Evolutionary conservation across 53 echinoderm and acorn worm species (phyloP).

Genomic region (Stichopus horrens): DNA sequence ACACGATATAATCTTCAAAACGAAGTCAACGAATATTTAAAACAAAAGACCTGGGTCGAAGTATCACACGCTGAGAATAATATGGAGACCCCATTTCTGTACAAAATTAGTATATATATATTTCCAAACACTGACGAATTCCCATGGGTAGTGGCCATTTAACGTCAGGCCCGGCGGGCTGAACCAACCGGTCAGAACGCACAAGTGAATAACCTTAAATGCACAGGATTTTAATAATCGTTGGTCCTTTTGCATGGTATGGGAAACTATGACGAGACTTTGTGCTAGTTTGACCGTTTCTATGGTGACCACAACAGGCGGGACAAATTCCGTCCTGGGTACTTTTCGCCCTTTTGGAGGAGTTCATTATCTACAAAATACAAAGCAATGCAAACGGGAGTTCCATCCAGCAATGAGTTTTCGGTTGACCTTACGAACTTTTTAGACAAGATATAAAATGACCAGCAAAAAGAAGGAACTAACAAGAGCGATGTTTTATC

Average conservation of each 20-base stretch:
- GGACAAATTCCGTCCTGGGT: background rate
- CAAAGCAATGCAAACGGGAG: background rate
- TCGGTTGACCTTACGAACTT: background rate
- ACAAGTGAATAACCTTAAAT: background rate
- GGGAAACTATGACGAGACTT: background rate
- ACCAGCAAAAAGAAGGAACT: background rate
- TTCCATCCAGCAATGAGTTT: background rate
- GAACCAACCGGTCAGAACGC: background rate
- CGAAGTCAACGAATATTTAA: background rate
- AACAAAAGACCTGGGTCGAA: constrained; percentile 1
- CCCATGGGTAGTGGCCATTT: constrained; percentile 17
- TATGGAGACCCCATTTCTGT: constrained; percentile 18
- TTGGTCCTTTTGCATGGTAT: background rate
- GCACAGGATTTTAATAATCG: background rate
- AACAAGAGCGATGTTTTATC: background rate
- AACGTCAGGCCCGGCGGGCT: constrained; percentile 17
- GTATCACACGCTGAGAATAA: constrained; percentile 23
- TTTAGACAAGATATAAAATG: background rate
- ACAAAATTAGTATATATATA: constrained; percentile 27
- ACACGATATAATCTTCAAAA: background rate
- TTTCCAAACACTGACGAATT: constrained; percentile 17
- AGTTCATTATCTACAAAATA: background rate
- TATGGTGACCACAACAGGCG: background rate
- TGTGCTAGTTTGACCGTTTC: constrained; percentile 4
- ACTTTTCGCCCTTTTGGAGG: background rate